Percentiles rank a stretch among this genome's conserved stretches.
phyloP scores from a whole-genome alignment of 2,888 invertebrate genomes.

The Chrysodeixis includens region DNA sequence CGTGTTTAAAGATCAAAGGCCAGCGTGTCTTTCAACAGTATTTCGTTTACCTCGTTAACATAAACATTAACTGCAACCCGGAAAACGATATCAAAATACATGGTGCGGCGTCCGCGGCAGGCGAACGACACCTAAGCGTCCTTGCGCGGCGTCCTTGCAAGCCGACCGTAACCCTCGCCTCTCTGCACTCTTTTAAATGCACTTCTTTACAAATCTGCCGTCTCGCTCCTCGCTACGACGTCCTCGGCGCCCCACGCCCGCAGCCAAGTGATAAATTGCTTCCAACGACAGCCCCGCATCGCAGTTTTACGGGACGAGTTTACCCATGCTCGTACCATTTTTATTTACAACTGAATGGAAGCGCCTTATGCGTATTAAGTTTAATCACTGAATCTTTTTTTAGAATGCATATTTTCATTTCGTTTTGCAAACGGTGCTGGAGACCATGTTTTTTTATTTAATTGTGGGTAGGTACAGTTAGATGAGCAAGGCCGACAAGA shows the following conservation, averaged over 20 bases:
- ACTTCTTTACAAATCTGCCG: conserved; percentile 50
- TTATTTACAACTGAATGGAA: conserved; percentile 80
- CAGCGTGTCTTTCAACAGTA: conserved; percentile 17
- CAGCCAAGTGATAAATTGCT: conserved; percentile 81
- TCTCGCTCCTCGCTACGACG: conserved; percentile 64
- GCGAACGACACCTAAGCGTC: conserved; percentile 77
- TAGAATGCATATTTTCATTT: conserved; percentile 65
- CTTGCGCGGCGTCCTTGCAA: conserved; percentile 85
- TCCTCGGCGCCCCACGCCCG: conserved; percentile 72
- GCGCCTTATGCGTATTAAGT: conserved; percentile 72
- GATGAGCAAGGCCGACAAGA: conserved; percentile 69
- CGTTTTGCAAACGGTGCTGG: conserved; percentile 57
- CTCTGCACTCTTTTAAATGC: conserved; percentile 68
- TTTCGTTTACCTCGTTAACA: conserved; percentile 3
- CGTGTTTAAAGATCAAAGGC: conserved; percentile 15
- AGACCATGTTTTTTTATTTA: conserved; percentile 61
- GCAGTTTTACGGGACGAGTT: conserved; percentile 74
- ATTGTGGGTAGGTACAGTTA: conserved; percentile 70
- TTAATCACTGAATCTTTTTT: conserved; percentile 77
- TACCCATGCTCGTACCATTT: conserved; percentile 75
- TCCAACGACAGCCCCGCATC: conserved; percentile 77
- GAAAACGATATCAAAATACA: conserved; percentile 19
- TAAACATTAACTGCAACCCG: conserved; percentile 3
- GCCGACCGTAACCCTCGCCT: conserved; percentile 69
- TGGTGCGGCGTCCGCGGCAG: conserved; percentile 46